Evolutionary conservation across 2,888 invertebrate genomes (phyloP), one percentile per base, ranked within the genome.

Genomic region (Brachyptera risi): DNA sequence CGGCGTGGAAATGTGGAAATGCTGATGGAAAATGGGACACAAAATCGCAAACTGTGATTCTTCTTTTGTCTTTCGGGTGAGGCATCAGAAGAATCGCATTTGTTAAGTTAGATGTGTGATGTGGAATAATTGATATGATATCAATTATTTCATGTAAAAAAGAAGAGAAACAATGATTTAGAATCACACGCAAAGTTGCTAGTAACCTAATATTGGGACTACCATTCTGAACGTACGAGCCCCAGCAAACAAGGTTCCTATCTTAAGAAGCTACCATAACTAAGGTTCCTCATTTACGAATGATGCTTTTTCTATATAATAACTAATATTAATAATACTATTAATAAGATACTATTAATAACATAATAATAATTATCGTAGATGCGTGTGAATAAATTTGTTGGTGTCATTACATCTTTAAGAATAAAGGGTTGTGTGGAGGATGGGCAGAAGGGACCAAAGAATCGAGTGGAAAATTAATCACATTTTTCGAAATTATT

Each of bases 201-300:
- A 9, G n/a, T 40, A n/a, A 40, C 35, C 11, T 15, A 40, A 7
- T 40, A 40, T 9, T 15, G 5, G 13, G 4, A 19, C 54, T 35
- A 17, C 35, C 54, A 54, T 54, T 60, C 63, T 51, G 57, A 42
- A 35, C 17, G 60, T 57, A 63, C 63, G 63, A 21, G 9, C 57
- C 73, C 74, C 74, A 73, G 73, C 70, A 70, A 70, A 70, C 71
- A 73, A 72, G 73, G 74, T 74, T 74, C 73, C 74, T 74, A 74
- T 72, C 71, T 70, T 68, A 73, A n/a, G n/a, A n/a, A 73, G 72
- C 71, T 72, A 72, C 72, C 71, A 69, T 69, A 70, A 72, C 71
- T 72, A 73, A 73, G 72, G 73, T 73, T 74, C 73, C 73, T 73
- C 71, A 73, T 68, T 47, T 73, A 72, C 71, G 68, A 68, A 71